Percentiles rank a stretch among this genome's conserved stretches.
Conservation (phyloP, 2,797 vertebrate species). For the Macropodus opercularis region DNA sequence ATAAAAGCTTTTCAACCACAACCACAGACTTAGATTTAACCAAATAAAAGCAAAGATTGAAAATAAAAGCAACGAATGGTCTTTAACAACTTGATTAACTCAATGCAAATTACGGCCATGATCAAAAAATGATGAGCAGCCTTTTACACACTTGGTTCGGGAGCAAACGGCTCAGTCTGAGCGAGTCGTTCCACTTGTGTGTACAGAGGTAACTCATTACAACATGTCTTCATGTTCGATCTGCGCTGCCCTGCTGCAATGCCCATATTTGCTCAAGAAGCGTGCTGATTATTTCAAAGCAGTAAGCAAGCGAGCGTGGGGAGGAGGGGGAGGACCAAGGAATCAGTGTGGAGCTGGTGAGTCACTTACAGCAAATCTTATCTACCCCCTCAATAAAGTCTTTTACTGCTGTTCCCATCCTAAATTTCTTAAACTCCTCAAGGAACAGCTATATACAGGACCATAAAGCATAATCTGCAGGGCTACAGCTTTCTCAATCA, state of each 20-base stretch:
- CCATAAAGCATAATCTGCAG: constrained; percentile 81
- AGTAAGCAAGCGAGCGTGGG: constrained; percentile 13
- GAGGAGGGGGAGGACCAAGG: constrained; percentile 12
- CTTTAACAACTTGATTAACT: constrained; percentile 53
- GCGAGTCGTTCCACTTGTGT: constrained; percentile 33
- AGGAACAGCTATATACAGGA: constrained; percentile 70
- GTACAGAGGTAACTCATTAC: constrained; percentile 70
- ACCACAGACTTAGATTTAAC: constrained; percentile 5
- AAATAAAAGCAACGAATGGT: too few species aligned
- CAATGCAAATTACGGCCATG: constrained; percentile 15
- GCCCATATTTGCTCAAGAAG: constrained; percentile 75
- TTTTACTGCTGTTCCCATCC: constrained; percentile 80
- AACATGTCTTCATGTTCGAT: constrained; percentile 69
- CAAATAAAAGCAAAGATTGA: neutral
- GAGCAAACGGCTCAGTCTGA: neutral
- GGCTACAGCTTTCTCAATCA: constrained; percentile 74
- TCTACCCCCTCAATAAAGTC: constrained; percentile 81
- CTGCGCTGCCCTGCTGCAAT: constrained; percentile 57
- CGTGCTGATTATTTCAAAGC: constrained; percentile 70
- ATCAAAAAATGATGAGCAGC: constrained; percentile 33
- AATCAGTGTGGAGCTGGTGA: constrained; percentile 71
- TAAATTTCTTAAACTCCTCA: constrained; percentile 76
- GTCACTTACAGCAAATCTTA: constrained; percentile 83
- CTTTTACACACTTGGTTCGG: constrained; percentile 9
- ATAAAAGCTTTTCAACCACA: constrained; percentile 10